Conservation (phyloP, 1,140 invertebrate genomes). For the Pararge aegeria region DNA sequence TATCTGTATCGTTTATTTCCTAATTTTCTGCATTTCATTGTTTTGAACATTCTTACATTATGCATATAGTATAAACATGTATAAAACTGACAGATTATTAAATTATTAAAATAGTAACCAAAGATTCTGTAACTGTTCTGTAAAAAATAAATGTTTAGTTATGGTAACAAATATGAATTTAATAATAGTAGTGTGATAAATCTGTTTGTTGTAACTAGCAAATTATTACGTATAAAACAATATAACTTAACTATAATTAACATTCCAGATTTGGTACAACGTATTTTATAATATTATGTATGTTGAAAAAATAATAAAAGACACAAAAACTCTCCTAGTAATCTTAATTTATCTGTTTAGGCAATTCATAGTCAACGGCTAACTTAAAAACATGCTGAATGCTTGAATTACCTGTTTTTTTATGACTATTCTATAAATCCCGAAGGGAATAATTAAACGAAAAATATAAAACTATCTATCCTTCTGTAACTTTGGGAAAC, state of each 20-base stretch:
- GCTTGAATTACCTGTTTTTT: no score
- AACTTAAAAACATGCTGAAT: no score
- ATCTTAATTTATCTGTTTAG: background rate
- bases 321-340: background rate
- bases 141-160: constrained; percentile 11
- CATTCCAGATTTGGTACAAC: background rate
- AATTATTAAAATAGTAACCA: constrained; percentile 29
- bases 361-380: no score
- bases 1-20: constrained; percentile 45
- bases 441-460: no score
- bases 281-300: background rate
- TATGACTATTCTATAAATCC: no score
- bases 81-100: background rate
- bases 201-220: background rate
- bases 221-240: background rate
- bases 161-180: background rate
- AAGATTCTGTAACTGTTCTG: constrained; percentile 24
- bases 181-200: background rate
- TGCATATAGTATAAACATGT: background rate
- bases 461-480: background rate
- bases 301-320: background rate
- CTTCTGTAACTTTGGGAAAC: constrained; percentile 18
- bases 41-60: constrained; percentile 3
- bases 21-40: constrained; percentile 13
- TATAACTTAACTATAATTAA: background rate